Evolutionary conservation across 1,140 invertebrate genomes (phyloP).

Genomic region (Mya arenaria): DNA sequence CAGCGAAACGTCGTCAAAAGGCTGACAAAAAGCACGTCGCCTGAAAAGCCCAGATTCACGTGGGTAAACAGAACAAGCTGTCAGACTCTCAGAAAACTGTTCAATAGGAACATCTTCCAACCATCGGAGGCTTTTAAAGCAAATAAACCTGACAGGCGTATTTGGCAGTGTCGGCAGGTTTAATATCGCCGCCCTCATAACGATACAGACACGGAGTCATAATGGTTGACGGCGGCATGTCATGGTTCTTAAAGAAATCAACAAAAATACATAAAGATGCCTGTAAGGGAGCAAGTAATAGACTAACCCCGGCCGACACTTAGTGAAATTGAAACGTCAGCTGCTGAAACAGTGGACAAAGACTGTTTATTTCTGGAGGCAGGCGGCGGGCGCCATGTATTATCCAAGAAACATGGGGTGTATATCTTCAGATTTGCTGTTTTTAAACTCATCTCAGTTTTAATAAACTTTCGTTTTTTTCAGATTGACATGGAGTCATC

Average conservation of each 20-base stretch:
- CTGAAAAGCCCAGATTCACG: too few relatives aligned
- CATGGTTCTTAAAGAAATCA: background rate
- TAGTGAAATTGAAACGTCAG: slow-evolving; percentile 37
- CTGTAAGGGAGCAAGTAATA: slow-evolving; percentile 40
- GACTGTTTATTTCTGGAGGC: too few relatives aligned
- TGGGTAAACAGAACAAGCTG: slow-evolving; percentile 41
- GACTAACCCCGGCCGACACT: slow-evolving; percentile 37
- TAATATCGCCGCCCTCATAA: slow-evolving; percentile 28
- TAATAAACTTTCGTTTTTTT: too few relatives aligned
- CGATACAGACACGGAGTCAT: slow-evolving; percentile 41
- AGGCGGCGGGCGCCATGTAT: too few relatives aligned
- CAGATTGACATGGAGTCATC: too few relatives aligned
- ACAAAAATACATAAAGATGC: slow-evolving; percentile 52
- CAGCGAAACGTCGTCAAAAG: too few relatives aligned
- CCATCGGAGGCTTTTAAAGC: slow-evolving; percentile 40
- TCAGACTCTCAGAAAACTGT: slow-evolving; percentile 7
- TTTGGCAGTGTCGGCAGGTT: slow-evolving; percentile 17
- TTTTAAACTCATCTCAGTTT: too few relatives aligned
- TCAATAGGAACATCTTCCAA: background rate
- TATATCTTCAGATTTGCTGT: too few relatives aligned
- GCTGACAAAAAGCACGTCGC: too few relatives aligned
- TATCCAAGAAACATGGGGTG: too few relatives aligned
- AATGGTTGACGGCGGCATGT: slow-evolving; percentile 31
- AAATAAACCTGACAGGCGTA: slow-evolving; percentile 44
- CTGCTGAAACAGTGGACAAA: too few relatives aligned